These are phyloP conservation scores for Sphaeramia orbicularis DNA, from an alignment of 2,797 vertebrate species.

Conservation along the genomic window DNA sequence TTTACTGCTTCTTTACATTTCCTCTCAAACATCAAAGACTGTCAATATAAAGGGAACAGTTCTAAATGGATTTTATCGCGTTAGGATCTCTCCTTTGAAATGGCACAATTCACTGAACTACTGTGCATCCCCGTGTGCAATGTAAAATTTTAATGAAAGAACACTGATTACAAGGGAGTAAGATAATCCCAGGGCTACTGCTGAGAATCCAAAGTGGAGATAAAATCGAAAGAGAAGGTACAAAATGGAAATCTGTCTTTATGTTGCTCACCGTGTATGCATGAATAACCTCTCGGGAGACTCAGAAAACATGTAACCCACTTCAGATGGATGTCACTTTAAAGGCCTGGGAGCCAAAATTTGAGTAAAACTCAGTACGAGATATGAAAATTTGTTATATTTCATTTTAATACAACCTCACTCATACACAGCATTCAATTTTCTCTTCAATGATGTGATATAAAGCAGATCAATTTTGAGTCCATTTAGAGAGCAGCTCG, in stretches of 20 bases:
- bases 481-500: constrained; percentile 71
- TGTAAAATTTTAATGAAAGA: constrained; percentile 56
- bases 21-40: constrained; percentile 71
- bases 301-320: constrained; percentile 5
- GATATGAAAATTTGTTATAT: constrained; percentile 60
- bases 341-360: constrained; percentile 9
- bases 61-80: constrained; percentile 70
- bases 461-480: constrained; percentile 70
- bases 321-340: constrained; percentile 11
- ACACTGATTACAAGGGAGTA: constrained; percentile 43
- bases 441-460: constrained; percentile 42
- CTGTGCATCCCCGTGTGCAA: constrained; percentile 24
- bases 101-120: constrained; percentile 44
- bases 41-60: constrained; percentile 41
- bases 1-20: constrained; percentile 60
- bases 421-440: constrained; percentile 51
- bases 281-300: constrained; percentile 7
- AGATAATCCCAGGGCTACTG: constrained; percentile 53
- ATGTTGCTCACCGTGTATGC: neutral
- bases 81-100: constrained; percentile 67
- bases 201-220: constrained; percentile 42
- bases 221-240: neutral
- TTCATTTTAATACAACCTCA: constrained; percentile 66
- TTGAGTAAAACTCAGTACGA: constrained; percentile 36
- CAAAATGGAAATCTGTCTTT: constrained; percentile 19